These are phyloP conservation scores for Pristis pectinata DNA, from an alignment of 2,797 vertebrate species.

Conservation along the genomic window DNA sequence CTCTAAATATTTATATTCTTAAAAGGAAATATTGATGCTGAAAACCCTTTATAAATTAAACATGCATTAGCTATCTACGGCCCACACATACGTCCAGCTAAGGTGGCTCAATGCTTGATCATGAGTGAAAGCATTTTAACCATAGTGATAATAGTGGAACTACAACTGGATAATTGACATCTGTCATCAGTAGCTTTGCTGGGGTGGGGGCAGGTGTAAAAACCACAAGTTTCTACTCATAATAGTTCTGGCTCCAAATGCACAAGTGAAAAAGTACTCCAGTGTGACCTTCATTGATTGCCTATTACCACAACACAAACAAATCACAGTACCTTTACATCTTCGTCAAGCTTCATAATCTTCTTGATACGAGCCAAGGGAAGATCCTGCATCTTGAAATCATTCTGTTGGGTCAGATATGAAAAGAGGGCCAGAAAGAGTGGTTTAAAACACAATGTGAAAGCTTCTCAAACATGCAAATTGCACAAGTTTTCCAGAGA, in stretches of 20 bases:
- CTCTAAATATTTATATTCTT: not conserved
- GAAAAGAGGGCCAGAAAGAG: slow-evolving; percentile 38
- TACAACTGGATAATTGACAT: not conserved
- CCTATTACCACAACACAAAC: slow-evolving; percentile 24
- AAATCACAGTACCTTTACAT: slow-evolving; percentile 78
- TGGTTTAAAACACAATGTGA: not conserved
- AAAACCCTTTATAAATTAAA: not conserved
- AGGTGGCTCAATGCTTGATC: not conserved
- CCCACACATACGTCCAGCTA: not conserved
- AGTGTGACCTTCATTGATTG: not conserved
- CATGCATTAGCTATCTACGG: not conserved
- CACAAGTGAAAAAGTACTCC: not conserved
- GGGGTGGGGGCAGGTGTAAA: not conserved
- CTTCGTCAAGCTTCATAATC: slow-evolving; percentile 98
- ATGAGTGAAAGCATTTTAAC: not conserved
- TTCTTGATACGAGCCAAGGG: slow-evolving; percentile 97
- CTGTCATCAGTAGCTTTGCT: not conserved
- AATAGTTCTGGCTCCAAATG: not conserved
- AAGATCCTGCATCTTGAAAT: slow-evolving; percentile 94
- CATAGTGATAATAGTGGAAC: not conserved
- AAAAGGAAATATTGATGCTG: not conserved
- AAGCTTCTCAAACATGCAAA: not conserved
- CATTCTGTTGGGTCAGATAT: slow-evolving; percentile 74
- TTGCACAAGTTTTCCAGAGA: not conserved
- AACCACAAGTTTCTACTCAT: not conserved